A percentile compares a stretch with the other conserved stretches of the same genome.
Conservation (phyloP, 2,797 vertebrate species). For the Anabas testudineus region DNA sequence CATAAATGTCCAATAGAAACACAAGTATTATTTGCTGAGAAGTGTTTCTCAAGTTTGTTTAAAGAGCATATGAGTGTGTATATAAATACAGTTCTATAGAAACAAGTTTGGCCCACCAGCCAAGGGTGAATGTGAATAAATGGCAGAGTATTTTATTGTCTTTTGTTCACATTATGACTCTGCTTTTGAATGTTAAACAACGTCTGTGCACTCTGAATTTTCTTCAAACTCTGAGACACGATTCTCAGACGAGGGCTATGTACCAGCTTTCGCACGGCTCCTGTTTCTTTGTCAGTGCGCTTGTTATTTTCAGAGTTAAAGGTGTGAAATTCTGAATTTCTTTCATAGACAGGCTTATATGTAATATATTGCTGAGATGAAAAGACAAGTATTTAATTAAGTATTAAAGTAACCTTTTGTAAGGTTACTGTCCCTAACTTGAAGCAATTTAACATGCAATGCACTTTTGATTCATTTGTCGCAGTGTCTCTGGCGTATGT, state of each 20-base stretch:
- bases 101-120: slow-evolving; percentile 51
- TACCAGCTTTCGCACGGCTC: not conserved
- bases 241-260: slow-evolving; percentile 55
- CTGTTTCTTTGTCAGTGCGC: not conserved
- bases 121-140: slow-evolving; percentile 57
- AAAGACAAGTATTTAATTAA: slow-evolving; percentile 11
- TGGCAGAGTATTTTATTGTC: slow-evolving; percentile 36
- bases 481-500: slow-evolving; percentile 27
- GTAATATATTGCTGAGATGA: slow-evolving; percentile 20
- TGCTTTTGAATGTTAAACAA: slow-evolving; percentile 42
- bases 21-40: not conserved
- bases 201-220: slow-evolving; percentile 10
- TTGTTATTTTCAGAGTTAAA: slow-evolving; percentile 1
- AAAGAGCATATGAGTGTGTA: slow-evolving; percentile 12
- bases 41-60: slow-evolving; percentile 12
- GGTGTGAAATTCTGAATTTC: no score
- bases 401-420: slow-evolving; percentile 40
- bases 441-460: slow-evolving; percentile 21
- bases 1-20: not conserved
- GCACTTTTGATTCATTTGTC: slow-evolving; percentile 57
- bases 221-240: slow-evolving; percentile 31
- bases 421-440: slow-evolving; percentile 32
- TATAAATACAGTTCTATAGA: slow-evolving; percentile 26
- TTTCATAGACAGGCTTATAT: not conserved
- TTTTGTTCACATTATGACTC: slow-evolving; percentile 14